Evolutionary conservation across 2,888 invertebrate genomes (phyloP).

Genomic region (Aporophyla nigra): DNA sequence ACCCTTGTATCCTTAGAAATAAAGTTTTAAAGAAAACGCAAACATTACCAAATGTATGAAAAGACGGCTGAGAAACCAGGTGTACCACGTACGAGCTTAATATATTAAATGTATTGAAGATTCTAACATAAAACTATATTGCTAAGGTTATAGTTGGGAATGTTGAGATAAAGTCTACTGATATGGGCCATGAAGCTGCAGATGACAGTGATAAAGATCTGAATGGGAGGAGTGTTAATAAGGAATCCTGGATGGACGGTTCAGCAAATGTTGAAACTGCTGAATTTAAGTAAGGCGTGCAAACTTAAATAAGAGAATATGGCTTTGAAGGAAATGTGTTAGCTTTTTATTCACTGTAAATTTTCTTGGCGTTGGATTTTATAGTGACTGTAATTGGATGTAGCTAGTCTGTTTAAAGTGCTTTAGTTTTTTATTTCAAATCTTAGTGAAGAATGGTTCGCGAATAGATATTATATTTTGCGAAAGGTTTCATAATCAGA

Average conservation of each 20-base stretch:
- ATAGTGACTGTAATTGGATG: background rate
- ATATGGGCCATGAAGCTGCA: slow-evolving; percentile 51
- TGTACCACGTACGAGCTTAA: slow-evolving; percentile 32
- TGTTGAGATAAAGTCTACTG: slow-evolving; percentile 38
- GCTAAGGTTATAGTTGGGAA: slow-evolving; percentile 41
- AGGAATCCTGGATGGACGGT: slow-evolving; percentile 34
- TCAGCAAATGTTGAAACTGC: slow-evolving; percentile 46
- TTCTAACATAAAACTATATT: slow-evolving; percentile 49
- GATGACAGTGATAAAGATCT: slow-evolving; percentile 55
- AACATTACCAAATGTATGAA: background rate
- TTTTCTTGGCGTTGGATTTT: slow-evolving; percentile 23
- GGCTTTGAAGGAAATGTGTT: slow-evolving; percentile 13
- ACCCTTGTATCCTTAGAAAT: background rate
- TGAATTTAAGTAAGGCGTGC: slow-evolving; percentile 34
- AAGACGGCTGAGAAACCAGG: slow-evolving; percentile 21
- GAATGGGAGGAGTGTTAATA: slow-evolving; percentile 38
- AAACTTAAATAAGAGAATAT: slow-evolving; percentile 46
- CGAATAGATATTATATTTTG: background rate
- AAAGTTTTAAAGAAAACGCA: background rate
- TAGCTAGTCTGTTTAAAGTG: background rate
- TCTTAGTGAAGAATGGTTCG: background rate
- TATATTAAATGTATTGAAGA: slow-evolving; percentile 38
- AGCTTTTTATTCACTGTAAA: slow-evolving; percentile 21
- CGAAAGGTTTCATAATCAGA: background rate
- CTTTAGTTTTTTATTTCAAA: background rate